Base-by-base conservation (phyloP, 2,113 vertebrate genomes). In the Phaethon lepturus region DNA sequence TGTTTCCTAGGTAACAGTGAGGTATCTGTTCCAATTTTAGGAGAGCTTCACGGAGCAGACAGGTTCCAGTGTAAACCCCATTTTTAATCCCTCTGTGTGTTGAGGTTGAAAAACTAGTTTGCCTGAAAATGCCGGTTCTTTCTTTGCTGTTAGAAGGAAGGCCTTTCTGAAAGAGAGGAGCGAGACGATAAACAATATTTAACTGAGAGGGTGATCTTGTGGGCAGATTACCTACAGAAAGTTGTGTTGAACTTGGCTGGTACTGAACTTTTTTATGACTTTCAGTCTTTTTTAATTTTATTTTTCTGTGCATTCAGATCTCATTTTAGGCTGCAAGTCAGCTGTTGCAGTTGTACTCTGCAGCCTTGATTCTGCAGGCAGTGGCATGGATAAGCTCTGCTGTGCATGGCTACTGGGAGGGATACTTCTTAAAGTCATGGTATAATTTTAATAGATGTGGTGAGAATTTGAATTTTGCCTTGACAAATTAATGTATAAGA, bases 1-100 rank as follows among this genome's bases (percentile, higher is more conserved):
- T 92, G 98, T 98, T 98, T 97, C 98, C 97, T 96, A 98, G 98
- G 98, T 96, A 97, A 98, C 97, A 93, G 91, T 80, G 96, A 96
- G 95, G 94, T 98, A 97, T 97, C 91, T 97, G 74, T 96, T 97
- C 95, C 85, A 80, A 85, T 97, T 97, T 94, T 66, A 91, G 74
- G 86, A 95, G 74, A 88, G 49, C 94, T 96, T 98, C 86, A 60
- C 4, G 38, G 94, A 97, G 89, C 73, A 93, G 89, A 56, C 45
- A 79, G 35, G 69, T 91, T 95, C 49, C 53, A 82, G 25, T 66
- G 56, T 72, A 87, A 91, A 82, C 35, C 80, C 15, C 19, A 25
- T 78, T 87, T 96, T 93, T 91, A 95, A 83, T 87, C 50, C 58
- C 38, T 73, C 49, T 76, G 11, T 91, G 71, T 10, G 1, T 91